Conservation (phyloP, 2,113 vertebrate species). For the Cinclus cinclus region DNA sequence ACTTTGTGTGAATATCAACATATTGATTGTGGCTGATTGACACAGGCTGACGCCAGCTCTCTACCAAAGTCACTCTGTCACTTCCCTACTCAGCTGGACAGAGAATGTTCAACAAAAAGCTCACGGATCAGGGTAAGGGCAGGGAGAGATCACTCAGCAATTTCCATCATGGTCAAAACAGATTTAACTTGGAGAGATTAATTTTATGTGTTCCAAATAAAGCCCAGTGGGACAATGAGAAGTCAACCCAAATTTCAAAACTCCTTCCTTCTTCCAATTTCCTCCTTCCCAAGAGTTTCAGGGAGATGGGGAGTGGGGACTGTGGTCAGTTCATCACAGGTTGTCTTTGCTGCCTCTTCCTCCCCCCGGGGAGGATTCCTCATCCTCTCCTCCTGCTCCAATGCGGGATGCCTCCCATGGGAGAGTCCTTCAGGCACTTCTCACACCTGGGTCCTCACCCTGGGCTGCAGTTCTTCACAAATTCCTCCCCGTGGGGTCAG, state of each 20-base stretch:
- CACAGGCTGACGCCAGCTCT: neutral
- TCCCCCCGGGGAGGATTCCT: fast-evolving
- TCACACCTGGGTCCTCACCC: neutral
- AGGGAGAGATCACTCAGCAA: neutral
- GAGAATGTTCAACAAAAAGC: neutral
- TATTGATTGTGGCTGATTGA: neutral
- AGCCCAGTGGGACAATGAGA: neutral
- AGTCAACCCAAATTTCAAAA: neutral
- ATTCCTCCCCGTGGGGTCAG: neutral
- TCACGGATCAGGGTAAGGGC: neutral
- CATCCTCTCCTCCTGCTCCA: neutral
- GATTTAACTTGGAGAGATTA: neutral
- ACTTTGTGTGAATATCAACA: neutral
- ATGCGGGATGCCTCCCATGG: too few species aligned
- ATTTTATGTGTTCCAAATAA: neutral
- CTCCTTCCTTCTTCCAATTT: neutral
- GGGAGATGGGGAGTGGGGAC: neutral
- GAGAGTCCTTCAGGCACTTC: neutral
- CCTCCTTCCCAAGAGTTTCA: neutral
- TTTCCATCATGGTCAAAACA: neutral
- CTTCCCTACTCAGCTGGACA: neutral
- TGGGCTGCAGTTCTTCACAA: neutral
- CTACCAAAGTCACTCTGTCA: too few species aligned
- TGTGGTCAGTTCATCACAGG: neutral
- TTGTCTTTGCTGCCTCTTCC: neutral